Evolutionary conservation across 2,113 vertebrate species (phyloP), one percentile per base, ranked within the genome.

Genomic region (Plectropomus leopardus): DNA sequence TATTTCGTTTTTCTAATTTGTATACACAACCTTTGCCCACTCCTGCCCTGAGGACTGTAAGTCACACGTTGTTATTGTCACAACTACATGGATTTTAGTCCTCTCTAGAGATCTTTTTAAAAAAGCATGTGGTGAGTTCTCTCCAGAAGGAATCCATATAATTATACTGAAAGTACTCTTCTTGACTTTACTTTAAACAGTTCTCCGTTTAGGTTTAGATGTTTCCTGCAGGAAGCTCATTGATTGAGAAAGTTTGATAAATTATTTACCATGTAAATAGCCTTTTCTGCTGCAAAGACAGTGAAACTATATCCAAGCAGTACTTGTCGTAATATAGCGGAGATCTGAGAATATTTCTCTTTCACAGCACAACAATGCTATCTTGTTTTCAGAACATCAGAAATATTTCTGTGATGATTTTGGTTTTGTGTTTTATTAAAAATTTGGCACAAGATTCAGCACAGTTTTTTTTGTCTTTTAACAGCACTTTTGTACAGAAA

Each of bases 241-340:
- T 73, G 57, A 86, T 73, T 57, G 45, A 85, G 15, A 55, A 80
- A 64, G 34, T n/a, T 59, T 78, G 50, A 79, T 28, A 17, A 81
- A 78, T 55, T 85, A 85, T 92, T 90, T 90, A 90, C 73, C 63
- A 10, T 88, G 67, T 88, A 89, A 87, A 91, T 85, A 86, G 53
- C 13, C 45, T 78, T 85, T 74, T 64, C 50, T 80, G 78, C 80
- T 89, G 71, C 68, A 72, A 63, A 86, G 66, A 80, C 79, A 64
- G 48, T 64, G 42, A 47, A 59, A 19, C 24, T 59, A 24, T 66
- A 70, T 71, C 32, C 1, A 45, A 55, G 61, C 28, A 45, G 21
- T 34, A 8, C 63, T 50, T 57, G 30, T 59, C 40, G 67, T 21
- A 24, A 30, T 61, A 60, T 50, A 54, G 64, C 5, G 1, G 11